Evolutionary conservation across 2,113 vertebrate genomes (phyloP).

Genomic region (Parus major): DNA sequence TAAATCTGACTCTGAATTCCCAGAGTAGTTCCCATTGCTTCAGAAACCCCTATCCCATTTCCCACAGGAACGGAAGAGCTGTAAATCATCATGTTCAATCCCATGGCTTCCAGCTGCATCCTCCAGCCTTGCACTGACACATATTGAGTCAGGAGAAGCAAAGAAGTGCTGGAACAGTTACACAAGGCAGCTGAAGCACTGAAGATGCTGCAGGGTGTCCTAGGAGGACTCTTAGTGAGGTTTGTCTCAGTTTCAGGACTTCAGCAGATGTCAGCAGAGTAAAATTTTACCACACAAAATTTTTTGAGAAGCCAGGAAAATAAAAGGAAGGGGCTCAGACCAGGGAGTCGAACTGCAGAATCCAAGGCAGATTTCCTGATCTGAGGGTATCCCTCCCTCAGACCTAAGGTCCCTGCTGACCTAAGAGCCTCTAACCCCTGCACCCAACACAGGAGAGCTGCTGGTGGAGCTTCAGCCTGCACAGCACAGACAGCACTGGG

Average conservation of each 20-base stretch:
- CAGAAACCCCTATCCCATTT: neutral
- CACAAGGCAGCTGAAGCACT: rapidly evolving
- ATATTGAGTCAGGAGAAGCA: neutral
- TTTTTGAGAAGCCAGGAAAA: neutral
- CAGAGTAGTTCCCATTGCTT: neutral
- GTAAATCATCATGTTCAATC: neutral
- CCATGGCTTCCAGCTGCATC: neutral
- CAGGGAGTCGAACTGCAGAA: neutral
- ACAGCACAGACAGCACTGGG: rapidly evolving
- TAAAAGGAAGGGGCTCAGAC: neutral
- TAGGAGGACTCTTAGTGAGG: neutral
- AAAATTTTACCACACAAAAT: rapidly evolving
- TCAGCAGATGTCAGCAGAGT: neutral
- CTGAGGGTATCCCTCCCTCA: neutral
- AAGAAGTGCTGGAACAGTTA: neutral
- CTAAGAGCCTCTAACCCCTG: neutral
- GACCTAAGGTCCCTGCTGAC: neutral
- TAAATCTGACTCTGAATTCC: neutral
- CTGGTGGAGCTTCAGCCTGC: neutral
- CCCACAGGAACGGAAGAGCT: neutral
- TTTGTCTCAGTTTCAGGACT: neutral
- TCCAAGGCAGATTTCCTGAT: neutral
- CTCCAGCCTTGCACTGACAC: neutral
- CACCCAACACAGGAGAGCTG: neutral
- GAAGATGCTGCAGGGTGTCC: neutral